Percentiles rank a stretch among this genome's conserved stretches.
These are phyloP conservation scores for Bufo gargarizans DNA, from an alignment of 2,113 vertebrate species.

Conservation along the genomic window DNA sequence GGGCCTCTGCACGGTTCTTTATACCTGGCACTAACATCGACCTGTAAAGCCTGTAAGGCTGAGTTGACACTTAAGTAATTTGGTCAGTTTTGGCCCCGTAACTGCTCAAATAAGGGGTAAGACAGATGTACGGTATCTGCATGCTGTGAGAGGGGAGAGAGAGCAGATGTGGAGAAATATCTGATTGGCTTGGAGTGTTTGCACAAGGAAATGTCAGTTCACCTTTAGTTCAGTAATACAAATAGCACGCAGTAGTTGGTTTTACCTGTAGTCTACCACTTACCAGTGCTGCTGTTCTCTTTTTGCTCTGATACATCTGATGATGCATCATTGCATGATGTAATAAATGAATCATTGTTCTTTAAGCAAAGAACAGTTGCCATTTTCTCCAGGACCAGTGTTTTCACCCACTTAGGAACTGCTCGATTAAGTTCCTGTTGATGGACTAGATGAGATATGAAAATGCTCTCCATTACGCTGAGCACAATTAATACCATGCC, in stretches of 20 bases:
- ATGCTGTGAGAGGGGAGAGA: not conserved
- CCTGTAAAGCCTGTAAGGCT: too few species aligned
- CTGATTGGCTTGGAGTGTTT: not conserved
- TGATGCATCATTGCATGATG: conserved; percentile 59
- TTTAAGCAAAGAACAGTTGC: conserved; percentile 78
- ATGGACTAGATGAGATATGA: conserved; percentile 91
- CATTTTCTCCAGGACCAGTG: conserved; percentile 80
- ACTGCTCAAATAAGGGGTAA: too few species aligned
- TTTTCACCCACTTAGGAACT: conserved; percentile 85
- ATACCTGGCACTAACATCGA: too few species aligned
- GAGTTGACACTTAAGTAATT: too few species aligned
- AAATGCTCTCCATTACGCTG: conserved; percentile 90
- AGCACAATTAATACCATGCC: conserved; percentile 97
- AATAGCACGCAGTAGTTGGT: not conserved
- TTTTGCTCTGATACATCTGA: conserved; percentile 53
- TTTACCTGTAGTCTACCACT: conserved; percentile 22
- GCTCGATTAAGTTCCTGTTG: conserved; percentile 89
- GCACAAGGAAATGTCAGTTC: not conserved
- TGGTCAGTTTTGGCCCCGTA: too few species aligned
- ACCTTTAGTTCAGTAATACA: not conserved
- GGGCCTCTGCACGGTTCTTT: too few species aligned
- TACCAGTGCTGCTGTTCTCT: conserved; percentile 69
- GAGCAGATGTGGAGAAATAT: not conserved
- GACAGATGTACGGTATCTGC: not conserved
- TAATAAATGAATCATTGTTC: conserved; percentile 71